Evolutionary conservation across 2,888 invertebrate species (phyloP).

Genomic region (Epirrhoe tristata): DNA sequence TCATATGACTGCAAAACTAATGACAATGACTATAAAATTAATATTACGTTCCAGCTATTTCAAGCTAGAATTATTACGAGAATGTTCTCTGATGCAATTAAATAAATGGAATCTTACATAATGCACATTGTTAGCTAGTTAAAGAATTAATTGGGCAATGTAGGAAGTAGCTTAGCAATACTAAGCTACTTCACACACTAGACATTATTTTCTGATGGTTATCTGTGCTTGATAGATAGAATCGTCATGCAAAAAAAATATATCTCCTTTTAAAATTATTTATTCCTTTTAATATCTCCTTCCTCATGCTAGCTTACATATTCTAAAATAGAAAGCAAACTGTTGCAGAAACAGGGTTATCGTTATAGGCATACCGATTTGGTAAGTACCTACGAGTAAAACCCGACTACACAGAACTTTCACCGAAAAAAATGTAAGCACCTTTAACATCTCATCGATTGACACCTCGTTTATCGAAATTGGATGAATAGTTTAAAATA

Average conservation of each 20-base stretch:
- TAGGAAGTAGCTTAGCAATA: slow-evolving; percentile 13
- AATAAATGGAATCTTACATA: slow-evolving; percentile 25
- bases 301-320: neutral
- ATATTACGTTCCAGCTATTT: neutral
- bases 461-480: no score
- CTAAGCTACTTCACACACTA: no score
- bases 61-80: slow-evolving; percentile 7
- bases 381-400: no score
- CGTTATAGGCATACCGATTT: no score
- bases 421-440: no score
- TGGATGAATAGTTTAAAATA: no score
- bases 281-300: neutral
- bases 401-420: no score
- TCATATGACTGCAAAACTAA: neutral
- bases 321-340: neutral
- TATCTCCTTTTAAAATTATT: neutral
- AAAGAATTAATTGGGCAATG: slow-evolving; percentile 31
- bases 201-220: slow-evolving; percentile 12
- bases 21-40: neutral
- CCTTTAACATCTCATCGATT: no score
- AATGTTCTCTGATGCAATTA: slow-evolving; percentile 19
- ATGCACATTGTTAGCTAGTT: slow-evolving; percentile 21
- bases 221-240: neutral
- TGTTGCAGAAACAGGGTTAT: no score
- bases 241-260: neutral